Base-by-base conservation (phyloP, 2,797 vertebrate species). In the Anisognathus igniventris region DNA sequence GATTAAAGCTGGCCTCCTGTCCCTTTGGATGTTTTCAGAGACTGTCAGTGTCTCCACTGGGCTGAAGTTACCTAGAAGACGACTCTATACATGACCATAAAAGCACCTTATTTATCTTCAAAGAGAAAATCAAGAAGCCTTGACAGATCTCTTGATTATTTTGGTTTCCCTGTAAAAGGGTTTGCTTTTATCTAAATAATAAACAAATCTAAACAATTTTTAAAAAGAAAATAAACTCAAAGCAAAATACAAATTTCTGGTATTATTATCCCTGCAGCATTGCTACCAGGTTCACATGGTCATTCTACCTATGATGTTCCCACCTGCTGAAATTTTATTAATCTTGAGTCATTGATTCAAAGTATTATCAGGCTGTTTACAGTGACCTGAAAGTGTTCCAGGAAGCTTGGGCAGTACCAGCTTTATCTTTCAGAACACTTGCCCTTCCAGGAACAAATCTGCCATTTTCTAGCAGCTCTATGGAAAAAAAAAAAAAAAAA, bases 1-100 rank as follows among this genome's bases (percentile, higher is more conserved):
- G 78, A 97, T 92, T 88, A 96, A 95, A 95, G 72, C 87, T 83
- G 92, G 65, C 33, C 79, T 94, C 64, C 79, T 91, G 73, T 56
- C 72, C 86, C 84, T 93, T 53, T 50, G 77, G 30, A 83, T 94
- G 40, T 81, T 93, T 94, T 65, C 76, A 93, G 79, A 96, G 91
- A 54, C 75, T 44, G 64, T 64, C 88, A 86, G 73, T 83, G 71
- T 61, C 57, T 92, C 80, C 7, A 27, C 17, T 37, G 66, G 75
- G 67, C 64, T 95, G 77, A 93, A 85, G 83, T 58, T 88, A 53
- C 6, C 18, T 33, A 82, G 58, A n/a, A 22, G 57, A 95, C 83
- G 81, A 82, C 37, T 73, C 42, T 75, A 24, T 4, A 1, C 62
- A 68, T 42, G 56, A 71, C 60, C 75, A 73, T 70, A 78, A 93